A percentile compares a stretch with the other conserved stretches of the same genome.
These are phyloP conservation scores for Acromyrmex charruanus DNA, from an alignment of 1,140 invertebrate genomes.

Conservation along the genomic window DNA sequence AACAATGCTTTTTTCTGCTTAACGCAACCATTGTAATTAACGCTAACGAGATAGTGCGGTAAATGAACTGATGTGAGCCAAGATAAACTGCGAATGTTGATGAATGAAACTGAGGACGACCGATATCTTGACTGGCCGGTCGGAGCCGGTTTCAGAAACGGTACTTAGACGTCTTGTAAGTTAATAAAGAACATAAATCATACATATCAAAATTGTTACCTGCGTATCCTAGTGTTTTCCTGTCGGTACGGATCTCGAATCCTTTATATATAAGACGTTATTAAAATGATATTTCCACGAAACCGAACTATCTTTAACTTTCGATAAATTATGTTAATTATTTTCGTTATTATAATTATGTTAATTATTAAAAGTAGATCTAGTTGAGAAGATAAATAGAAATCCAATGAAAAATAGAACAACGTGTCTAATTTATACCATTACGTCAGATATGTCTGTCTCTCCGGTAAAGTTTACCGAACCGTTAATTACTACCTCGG, in stretches of 20 bases:
- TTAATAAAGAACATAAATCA: slow-evolving; percentile 3
- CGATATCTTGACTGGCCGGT: not conserved
- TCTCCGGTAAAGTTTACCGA: slow-evolving; percentile 2
- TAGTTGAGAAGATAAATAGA: not conserved
- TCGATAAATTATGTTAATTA: not conserved
- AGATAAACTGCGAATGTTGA: slow-evolving; percentile 14
- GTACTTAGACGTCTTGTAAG: not conserved
- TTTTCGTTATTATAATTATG: not conserved
- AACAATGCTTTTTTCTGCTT: too few species aligned
- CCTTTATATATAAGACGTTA: not conserved
- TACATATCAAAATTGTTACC: not conserved
- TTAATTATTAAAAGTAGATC: not conserved
- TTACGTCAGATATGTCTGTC: slow-evolving; percentile 33
- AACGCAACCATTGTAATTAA: not conserved
- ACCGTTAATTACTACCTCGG: not conserved
- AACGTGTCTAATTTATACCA: not conserved
- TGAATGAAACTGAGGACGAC: slow-evolving; percentile 13
- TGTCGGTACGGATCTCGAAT: not conserved
- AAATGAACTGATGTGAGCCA: not conserved
- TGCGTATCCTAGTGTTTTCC: not conserved
- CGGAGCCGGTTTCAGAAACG: slow-evolving; percentile 21
- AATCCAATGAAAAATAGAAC: not conserved
- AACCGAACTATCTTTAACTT: not conserved
- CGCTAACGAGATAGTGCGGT: not conserved
- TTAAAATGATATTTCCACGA: too few species aligned